Evolutionary conservation across 2,113 vertebrate species (phyloP).

Genomic region (Falco punctatus): DNA sequence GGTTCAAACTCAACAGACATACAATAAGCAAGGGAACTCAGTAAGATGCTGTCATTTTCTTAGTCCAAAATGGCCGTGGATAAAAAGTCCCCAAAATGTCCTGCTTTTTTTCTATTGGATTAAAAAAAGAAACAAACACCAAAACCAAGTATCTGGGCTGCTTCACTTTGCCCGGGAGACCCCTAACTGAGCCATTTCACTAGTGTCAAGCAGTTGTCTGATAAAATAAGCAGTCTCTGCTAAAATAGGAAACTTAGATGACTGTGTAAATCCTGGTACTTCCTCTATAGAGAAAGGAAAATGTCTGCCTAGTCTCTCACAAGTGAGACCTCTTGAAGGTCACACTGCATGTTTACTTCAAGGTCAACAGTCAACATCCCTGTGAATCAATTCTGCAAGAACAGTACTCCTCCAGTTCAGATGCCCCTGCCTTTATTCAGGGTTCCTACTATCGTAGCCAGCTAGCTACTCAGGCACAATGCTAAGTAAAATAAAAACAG

Average conservation of each 20-base stretch:
- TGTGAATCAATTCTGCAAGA: background rate
- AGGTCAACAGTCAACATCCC: background rate
- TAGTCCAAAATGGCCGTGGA: background rate
- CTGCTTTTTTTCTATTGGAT: background rate
- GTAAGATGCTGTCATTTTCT: background rate
- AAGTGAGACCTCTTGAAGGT: conserved; percentile 66
- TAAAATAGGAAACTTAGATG: background rate
- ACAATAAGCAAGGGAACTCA: background rate
- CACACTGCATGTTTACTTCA: conserved; percentile 51
- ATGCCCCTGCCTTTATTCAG: background rate
- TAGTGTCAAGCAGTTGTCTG: background rate
- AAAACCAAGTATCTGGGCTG: background rate
- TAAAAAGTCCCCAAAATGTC: background rate
- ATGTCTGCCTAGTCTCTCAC: conserved; percentile 63
- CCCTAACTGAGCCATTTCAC: background rate
- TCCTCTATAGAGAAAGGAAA: conserved; percentile 53
- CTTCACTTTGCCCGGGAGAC: background rate
- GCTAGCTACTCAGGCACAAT: background rate
- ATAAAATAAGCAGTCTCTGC: background rate
- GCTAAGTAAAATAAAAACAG: background rate
- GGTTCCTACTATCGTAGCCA: background rate
- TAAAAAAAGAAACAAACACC: background rate
- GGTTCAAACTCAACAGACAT: background rate
- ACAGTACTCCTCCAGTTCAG: background rate
- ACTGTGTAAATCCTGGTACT: background rate